phyloP scores from a whole-genome alignment of 2,888 invertebrate genomes.

The Willowsia nigromaculata region DNA sequence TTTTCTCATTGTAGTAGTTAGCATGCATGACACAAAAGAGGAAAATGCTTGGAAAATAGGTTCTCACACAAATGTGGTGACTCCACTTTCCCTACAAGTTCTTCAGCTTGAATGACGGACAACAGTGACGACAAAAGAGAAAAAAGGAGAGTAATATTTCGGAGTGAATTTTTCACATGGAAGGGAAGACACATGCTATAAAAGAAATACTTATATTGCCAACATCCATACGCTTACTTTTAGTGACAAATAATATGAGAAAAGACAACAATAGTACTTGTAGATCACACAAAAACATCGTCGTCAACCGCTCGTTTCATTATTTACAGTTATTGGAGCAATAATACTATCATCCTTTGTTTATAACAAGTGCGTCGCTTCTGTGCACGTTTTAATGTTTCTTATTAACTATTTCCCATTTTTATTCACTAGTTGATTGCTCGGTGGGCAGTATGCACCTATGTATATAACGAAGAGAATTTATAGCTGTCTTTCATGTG shows the following conservation, averaged over 20 bases:
- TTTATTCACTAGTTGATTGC: too few species aligned
- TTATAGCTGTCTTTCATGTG: too few species aligned
- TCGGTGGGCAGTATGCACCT: too few species aligned
- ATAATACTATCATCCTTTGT: background rate
- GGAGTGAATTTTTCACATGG: too few species aligned
- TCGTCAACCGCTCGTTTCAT: background rate
- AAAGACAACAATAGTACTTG: background rate
- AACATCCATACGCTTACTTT: too few species aligned
- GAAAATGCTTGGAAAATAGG: background rate
- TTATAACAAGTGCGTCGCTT: too few species aligned
- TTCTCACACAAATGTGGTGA: background rate
- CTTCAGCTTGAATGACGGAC: background rate
- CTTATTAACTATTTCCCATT: too few species aligned
- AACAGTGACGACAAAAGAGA: background rate
- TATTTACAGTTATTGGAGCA: background rate
- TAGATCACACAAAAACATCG: background rate
- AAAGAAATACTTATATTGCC: too few species aligned
- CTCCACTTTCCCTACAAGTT: background rate
- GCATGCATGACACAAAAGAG: constrained; percentile 60
- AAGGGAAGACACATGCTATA: too few species aligned
- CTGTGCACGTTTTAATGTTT: too few species aligned
- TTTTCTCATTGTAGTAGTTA: constrained; percentile 32
- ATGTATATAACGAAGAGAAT: too few species aligned
- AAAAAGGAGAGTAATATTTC: background rate
- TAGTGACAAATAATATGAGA: too few species aligned